phyloP scores from a whole-genome alignment of 53 echinoderm and acorn worm genomes.

The Luidia sarsii region DNA sequence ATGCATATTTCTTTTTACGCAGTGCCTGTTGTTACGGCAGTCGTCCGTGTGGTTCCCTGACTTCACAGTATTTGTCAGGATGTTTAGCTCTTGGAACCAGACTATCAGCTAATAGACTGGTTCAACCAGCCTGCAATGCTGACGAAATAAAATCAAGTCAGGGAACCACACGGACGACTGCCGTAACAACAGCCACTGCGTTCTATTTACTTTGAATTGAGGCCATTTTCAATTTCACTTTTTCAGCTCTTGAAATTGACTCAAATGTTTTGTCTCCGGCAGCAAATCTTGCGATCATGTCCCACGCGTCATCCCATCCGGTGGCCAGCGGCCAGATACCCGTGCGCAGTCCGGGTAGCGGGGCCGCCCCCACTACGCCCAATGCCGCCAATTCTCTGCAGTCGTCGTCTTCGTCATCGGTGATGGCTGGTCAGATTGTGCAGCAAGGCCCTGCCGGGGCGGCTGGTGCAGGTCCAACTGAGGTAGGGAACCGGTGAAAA shows the following conservation, averaged over 20 bases:
- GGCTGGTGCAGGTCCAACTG: slow-evolving; percentile 57
- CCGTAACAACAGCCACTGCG: too few relatives aligned
- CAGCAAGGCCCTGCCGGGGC: slow-evolving; percentile 50
- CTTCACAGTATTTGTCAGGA: too few relatives aligned
- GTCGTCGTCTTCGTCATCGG: slow-evolving; percentile 5
- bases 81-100: too few relatives aligned
- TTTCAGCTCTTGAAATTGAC: not conserved
- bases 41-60: too few relatives aligned
- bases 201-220: too few relatives aligned
- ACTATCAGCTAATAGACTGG: too few relatives aligned
- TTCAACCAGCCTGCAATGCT: too few relatives aligned
- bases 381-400: not conserved
- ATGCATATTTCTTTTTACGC: too few relatives aligned
- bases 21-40: too few relatives aligned
- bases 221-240: too few relatives aligned
- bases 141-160: too few relatives aligned
- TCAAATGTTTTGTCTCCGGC: not conserved
- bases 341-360: slow-evolving; percentile 5
- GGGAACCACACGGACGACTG: too few relatives aligned
- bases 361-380: slow-evolving; percentile 34
- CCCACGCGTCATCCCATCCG: slow-evolving; percentile 60
- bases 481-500: slow-evolving; percentile 34
- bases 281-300: slow-evolving; percentile 74
- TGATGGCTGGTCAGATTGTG: slow-evolving; percentile 14
- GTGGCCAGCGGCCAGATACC: slow-evolving; percentile 46